Conservation (phyloP, 2,888 invertebrate genomes). For the Nephrotoma flavescens region DNA sequence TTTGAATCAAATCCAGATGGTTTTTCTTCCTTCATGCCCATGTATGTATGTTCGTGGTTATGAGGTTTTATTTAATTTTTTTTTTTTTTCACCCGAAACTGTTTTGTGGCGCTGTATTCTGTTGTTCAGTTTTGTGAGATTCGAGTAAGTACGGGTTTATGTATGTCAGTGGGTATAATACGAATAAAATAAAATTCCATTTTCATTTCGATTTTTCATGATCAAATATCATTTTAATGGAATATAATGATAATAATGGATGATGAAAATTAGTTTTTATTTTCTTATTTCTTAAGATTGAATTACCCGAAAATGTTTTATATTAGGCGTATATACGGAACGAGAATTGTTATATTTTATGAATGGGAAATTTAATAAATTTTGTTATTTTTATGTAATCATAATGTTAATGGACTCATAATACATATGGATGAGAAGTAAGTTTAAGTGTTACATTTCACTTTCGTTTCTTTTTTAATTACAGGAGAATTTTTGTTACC, state of each 20-base stretch:
- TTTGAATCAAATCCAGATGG: not conserved
- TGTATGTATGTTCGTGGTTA: not conserved
- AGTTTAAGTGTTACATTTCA: not conserved
- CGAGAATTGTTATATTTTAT: not conserved
- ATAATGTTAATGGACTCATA: not conserved
- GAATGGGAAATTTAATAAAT: not conserved
- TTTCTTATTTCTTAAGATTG: not conserved
- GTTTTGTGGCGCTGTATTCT: not conserved
- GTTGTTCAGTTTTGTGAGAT: not conserved
- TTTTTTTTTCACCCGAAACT: not conserved
- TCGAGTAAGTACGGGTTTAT: not conserved
- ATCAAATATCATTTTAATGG: not conserved
- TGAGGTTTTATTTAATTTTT: not conserved
- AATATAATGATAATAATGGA: not conserved
- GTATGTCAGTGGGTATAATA: not conserved
- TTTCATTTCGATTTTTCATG: not conserved
- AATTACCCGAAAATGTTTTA: not conserved
- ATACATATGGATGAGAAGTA: not conserved
- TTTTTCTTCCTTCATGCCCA: not conserved
- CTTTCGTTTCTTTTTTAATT: not conserved
- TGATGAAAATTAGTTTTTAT: not conserved
- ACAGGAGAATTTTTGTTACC: not conserved
- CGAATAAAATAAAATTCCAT: not conserved
- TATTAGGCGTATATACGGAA: not conserved
- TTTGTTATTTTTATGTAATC: not conserved